Evolutionary conservation across 2,888 invertebrate species (phyloP).

Genomic region (Peribatodes rhomboidaria): DNA sequence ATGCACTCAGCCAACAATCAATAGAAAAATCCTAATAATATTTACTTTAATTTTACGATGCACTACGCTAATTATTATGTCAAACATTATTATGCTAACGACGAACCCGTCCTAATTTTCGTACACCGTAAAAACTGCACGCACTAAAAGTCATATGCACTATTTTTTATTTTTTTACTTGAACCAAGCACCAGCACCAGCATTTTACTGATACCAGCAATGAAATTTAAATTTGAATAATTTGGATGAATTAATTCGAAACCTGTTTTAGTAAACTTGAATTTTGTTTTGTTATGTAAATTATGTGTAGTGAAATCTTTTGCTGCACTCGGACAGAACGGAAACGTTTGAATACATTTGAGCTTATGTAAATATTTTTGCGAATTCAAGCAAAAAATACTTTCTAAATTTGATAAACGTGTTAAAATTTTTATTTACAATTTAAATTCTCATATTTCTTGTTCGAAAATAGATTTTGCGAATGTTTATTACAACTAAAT

Average conservation of each 20-base stretch:
- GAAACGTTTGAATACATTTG: constrained; percentile 38
- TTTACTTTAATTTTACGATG: constrained; percentile 2
- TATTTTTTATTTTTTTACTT: neutral
- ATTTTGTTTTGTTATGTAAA: constrained; percentile 43
- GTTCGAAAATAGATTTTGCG: neutral
- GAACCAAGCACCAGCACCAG: too few species aligned
- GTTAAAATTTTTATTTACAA: neutral
- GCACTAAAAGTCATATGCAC: too few species aligned
- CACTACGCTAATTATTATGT: neutral
- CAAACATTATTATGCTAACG: too few species aligned
- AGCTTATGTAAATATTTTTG: constrained; percentile 25
- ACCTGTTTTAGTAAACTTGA: constrained; percentile 29
- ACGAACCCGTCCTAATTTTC: too few species aligned
- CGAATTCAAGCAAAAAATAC: constrained; percentile 34
- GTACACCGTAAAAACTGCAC: neutral
- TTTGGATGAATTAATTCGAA: constrained; percentile 19
- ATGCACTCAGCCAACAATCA: constrained; percentile 8
- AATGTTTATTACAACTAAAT: neutral
- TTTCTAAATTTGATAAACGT: constrained; percentile 31
- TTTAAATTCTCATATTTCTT: neutral
- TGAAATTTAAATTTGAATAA: constrained; percentile 24
- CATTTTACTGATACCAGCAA: too few species aligned
- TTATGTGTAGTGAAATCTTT: constrained; percentile 35
- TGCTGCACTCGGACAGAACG: constrained; percentile 19
- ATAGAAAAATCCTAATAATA: neutral